A percentile compares a stretch with the other conserved stretches of the same genome.
Conservation (phyloP, 2,888 invertebrate species). For the Leptinotarsa tumamoca region DNA sequence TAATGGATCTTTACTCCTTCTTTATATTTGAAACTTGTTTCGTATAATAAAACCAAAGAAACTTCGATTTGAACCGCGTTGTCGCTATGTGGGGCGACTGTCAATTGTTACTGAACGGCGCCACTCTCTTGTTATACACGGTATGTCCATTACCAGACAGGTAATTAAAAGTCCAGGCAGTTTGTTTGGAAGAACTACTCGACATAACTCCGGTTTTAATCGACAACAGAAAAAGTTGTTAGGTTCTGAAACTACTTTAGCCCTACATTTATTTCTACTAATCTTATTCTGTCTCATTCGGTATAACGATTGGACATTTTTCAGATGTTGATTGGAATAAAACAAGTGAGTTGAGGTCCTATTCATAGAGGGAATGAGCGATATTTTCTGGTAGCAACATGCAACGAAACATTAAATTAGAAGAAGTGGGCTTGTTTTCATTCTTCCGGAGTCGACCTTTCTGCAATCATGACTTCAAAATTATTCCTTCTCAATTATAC, state of each 20-base stretch:
- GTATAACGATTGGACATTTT: constrained; percentile 3
- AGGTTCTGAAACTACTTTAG: constrained; percentile 50
- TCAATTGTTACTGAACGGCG: constrained; percentile 65
- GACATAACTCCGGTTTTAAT: constrained; percentile 65
- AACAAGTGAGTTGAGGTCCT: too few relatives aligned
- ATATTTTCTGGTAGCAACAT: neutral
- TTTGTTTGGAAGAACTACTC: constrained; percentile 59
- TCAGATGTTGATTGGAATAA: neutral
- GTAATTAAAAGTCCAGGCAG: constrained; percentile 67
- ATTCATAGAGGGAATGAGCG: too few relatives aligned
- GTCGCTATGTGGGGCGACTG: constrained; percentile 63
- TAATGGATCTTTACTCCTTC: constrained; percentile 30
- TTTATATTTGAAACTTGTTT: constrained; percentile 13
- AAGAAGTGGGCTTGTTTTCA: too few relatives aligned
- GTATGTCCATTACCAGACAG: constrained; percentile 68
- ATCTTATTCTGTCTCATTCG: constrained; percentile 23
- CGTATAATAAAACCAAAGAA: constrained; percentile 34
- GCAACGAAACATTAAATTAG: too few relatives aligned
- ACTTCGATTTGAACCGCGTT: constrained; percentile 50
- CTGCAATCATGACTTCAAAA: too few relatives aligned
- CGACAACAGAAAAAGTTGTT: constrained; percentile 57
- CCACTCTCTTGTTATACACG: constrained; percentile 66
- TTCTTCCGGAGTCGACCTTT: too few relatives aligned
- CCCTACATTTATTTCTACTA: constrained; percentile 46
- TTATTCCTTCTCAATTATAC: too few relatives aligned